Evolutionary conservation across 2,113 vertebrate genomes (phyloP).

Genomic region (Malurus alboscapulatus): DNA sequence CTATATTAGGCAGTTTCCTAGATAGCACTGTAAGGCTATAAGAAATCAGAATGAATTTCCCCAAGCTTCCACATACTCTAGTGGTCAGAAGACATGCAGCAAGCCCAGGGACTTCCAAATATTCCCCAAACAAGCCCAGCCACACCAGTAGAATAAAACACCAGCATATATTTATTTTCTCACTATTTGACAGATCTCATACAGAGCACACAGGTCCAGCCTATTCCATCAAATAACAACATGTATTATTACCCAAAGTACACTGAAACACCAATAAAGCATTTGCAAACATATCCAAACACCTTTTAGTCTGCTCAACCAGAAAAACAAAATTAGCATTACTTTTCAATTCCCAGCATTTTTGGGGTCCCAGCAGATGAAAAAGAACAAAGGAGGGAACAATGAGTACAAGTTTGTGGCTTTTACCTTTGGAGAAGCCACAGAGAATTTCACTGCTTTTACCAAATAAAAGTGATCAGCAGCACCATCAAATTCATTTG

Average conservation of each 20-base stretch:
- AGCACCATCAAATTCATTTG: background rate
- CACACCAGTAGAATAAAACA: background rate
- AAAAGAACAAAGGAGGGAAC: background rate
- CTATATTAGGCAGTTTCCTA: background rate
- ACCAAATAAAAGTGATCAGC: background rate
- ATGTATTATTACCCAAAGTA: background rate
- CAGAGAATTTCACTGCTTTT: background rate
- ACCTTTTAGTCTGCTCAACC: background rate
- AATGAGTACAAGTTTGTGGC: background rate
- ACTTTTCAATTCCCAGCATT: background rate
- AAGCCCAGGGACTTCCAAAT: background rate
- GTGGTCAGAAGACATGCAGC: background rate
- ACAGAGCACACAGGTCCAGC: background rate
- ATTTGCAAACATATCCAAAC: background rate
- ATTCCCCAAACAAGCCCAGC: background rate
- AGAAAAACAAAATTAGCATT: background rate
- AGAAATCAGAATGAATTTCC: background rate
- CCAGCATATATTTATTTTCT: background rate
- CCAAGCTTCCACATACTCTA: background rate
- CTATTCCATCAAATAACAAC: background rate
- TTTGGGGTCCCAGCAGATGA: background rate
- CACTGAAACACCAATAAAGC: background rate
- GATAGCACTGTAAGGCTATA: background rate
- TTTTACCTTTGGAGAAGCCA: background rate
- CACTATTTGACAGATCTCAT: background rate